These are phyloP conservation scores for Mormyrus iriodes DNA, from an alignment of 2,113 vertebrate species.

Conservation along the genomic window DNA sequence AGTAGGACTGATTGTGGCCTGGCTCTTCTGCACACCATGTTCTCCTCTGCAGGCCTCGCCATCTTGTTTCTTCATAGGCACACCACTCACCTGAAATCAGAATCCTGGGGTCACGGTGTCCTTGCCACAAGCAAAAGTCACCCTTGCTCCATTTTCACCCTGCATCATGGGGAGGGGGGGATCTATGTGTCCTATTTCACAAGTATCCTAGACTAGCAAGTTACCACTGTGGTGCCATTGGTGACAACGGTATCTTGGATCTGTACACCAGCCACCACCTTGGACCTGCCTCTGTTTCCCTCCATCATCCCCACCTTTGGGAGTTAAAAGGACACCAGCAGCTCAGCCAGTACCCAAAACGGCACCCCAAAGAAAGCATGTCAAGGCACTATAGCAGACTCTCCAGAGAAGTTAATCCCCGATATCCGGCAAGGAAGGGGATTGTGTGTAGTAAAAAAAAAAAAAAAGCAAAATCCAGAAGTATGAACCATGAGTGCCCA, in stretches of 20 bases:
- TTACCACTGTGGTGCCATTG: neutral
- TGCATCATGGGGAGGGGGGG: neutral
- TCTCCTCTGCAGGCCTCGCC: neutral
- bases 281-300: neutral
- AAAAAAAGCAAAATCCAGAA: too few relatives aligned
- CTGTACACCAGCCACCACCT: neutral
- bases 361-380: neutral
- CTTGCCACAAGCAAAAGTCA: neutral
- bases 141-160: neutral
- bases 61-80: slow-evolving; percentile 25
- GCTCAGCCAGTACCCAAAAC: neutral
- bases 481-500: too few relatives aligned
- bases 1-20: slow-evolving; percentile 22
- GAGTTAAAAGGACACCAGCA: neutral
- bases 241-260: neutral
- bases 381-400: neutral
- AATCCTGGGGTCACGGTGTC: neutral
- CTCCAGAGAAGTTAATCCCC: neutral
- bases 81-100: slow-evolving; percentile 35
- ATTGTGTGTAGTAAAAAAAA: too few relatives aligned
- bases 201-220: neutral
- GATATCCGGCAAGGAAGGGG: neutral
- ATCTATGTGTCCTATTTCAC: neutral
- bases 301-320: neutral
- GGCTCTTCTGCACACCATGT: slow-evolving; percentile 17